Evolutionary conservation across 2,888 invertebrate genomes (phyloP).

Genomic region (Endomychus coccineus): DNA sequence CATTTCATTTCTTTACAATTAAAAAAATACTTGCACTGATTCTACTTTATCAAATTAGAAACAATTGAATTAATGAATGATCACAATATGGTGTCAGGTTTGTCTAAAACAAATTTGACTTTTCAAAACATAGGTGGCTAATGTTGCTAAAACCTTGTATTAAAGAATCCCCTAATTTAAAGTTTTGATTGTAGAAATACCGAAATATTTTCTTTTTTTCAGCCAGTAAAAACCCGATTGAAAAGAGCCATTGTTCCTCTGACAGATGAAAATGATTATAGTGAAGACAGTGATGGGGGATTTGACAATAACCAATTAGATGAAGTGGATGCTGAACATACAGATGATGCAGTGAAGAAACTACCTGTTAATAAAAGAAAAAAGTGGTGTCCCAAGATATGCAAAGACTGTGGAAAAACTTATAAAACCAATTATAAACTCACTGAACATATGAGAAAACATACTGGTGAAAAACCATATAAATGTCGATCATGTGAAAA

Average conservation of each 20-base stretch:
- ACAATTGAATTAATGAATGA: too few species aligned
- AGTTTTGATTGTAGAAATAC: too few species aligned
- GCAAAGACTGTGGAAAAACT: constrained; percentile 51
- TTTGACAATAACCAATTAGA: constrained; percentile 22
- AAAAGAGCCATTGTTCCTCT: constrained; percentile 18
- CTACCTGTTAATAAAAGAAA: constrained; percentile 24
- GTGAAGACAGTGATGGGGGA: constrained; percentile 22
- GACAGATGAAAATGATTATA: constrained; percentile 25
- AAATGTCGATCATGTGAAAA: constrained; percentile 52
- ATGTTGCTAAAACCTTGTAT: too few species aligned
- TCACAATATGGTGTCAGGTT: too few species aligned
- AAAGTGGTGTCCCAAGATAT: constrained; percentile 45
- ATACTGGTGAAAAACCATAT: constrained; percentile 54
- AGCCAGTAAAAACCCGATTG: constrained; percentile 22
- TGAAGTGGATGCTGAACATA: constrained; percentile 16
- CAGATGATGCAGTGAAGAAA: constrained; percentile 13
- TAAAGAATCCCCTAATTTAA: too few species aligned
- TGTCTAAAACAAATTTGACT: too few species aligned
- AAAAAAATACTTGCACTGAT: too few species aligned
- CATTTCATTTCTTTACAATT: too few species aligned
- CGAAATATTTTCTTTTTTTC: constrained; percentile 9
- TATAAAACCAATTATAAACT: constrained; percentile 55
- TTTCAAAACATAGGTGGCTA: too few species aligned
- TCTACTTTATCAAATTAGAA: too few species aligned
- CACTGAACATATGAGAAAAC: constrained; percentile 53